Conservation (phyloP, 2,113 vertebrate species). For the Procapra przewalskii region DNA sequence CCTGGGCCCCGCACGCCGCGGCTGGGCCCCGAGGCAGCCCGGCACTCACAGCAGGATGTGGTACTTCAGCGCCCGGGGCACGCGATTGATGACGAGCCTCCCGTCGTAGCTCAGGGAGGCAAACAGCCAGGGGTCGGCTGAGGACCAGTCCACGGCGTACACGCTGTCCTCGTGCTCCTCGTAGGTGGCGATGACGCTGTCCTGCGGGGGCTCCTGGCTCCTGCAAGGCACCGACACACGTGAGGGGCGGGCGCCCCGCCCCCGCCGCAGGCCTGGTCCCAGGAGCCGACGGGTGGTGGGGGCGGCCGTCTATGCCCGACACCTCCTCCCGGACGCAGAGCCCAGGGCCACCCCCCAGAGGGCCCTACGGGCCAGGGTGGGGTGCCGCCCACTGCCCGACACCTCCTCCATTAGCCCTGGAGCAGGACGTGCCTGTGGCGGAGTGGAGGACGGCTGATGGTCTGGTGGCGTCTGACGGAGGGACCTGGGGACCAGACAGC, state of each 20-base stretch:
- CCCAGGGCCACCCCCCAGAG: no score
- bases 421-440: neutral
- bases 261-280: neutral
- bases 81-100: constrained; percentile 96
- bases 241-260: neutral
- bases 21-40: neutral
- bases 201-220: constrained; percentile 92
- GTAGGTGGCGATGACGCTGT: constrained; percentile 96
- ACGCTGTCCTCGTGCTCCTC: constrained; percentile 99
- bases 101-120: constrained; percentile 98
- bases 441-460: neutral
- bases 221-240: constrained; percentile 68
- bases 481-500: neutral
- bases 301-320: fast-evolving
- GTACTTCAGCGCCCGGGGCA: constrained; percentile 95
- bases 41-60: constrained; percentile 82
- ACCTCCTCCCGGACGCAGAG: no score
- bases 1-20: fast-evolving
- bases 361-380: no score
- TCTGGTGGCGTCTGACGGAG: neutral
- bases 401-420: neutral
- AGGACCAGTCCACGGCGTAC: constrained; percentile 98
- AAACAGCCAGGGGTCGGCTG: constrained; percentile 97
- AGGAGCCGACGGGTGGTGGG: fast-evolving
- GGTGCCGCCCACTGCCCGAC: neutral